These are phyloP conservation scores for Strigamia maritima DNA, from an alignment of 2,888 invertebrate species.

Conservation along the genomic window DNA sequence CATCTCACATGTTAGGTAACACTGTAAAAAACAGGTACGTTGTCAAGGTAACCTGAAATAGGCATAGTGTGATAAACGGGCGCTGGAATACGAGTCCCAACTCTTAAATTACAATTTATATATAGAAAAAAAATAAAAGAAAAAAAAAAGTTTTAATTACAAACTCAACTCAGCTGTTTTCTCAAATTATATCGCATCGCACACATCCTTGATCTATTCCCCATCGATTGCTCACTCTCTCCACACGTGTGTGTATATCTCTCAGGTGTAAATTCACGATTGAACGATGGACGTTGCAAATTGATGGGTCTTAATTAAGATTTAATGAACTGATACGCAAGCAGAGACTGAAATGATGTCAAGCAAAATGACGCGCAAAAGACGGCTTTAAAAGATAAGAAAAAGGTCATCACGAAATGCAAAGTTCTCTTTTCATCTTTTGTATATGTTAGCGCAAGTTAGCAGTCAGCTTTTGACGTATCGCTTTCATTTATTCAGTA, in stretches of 20 bases:
- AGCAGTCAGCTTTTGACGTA: slow-evolving; percentile 9
- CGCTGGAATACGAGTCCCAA: background rate
- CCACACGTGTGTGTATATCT: background rate
- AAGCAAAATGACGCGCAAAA: background rate
- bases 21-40: slow-evolving; percentile 11
- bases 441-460: background rate
- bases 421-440: background rate
- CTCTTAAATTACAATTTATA: slow-evolving; percentile 9
- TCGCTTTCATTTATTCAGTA: slow-evolving; percentile 22
- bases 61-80: background rate
- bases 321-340: slow-evolving; percentile 12
- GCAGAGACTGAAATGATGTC: background rate
- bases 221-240: no score
- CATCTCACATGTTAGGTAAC: background rate
- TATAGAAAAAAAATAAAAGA: background rate
- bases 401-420: background rate
- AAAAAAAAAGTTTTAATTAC: background rate
- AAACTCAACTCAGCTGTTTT: background rate
- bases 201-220: background rate
- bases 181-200: background rate
- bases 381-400: background rate
- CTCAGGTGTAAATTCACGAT: slow-evolving; percentile 1
- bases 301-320: slow-evolving; percentile 26
- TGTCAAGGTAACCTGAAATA: background rate
- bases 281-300: slow-evolving; percentile 6